These are phyloP conservation scores for Apamea crenata DNA, from an alignment of 2,888 invertebrate species.

Conservation along the genomic window DNA sequence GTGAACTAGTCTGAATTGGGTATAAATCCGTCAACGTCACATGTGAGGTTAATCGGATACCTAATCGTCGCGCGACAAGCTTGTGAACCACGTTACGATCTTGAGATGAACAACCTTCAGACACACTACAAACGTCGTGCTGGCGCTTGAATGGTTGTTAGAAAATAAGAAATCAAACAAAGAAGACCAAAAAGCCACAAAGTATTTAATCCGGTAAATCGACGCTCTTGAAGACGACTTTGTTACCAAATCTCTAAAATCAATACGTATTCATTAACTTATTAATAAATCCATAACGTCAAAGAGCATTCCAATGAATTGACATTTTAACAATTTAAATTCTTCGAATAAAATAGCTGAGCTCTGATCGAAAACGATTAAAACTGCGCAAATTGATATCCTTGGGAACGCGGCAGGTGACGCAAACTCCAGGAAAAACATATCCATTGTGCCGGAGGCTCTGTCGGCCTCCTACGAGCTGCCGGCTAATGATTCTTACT, in stretches of 20 bases:
- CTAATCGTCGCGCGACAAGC: constrained; percentile 40
- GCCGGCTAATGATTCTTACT: constrained; percentile 4
- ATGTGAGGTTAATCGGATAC: constrained; percentile 48
- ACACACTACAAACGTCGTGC: constrained; percentile 20
- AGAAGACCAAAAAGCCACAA: constrained; percentile 1
- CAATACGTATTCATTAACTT: constrained; percentile 11
- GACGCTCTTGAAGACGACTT: background rate
- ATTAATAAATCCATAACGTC: constrained; percentile 13
- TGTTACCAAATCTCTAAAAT: constrained; percentile 2
- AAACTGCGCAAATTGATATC: constrained; percentile 84
- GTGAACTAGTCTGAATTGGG: constrained; percentile 67
- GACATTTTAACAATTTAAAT: constrained; percentile 72
- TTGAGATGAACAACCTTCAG: constrained; percentile 48
- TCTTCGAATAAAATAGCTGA: constrained; percentile 71
- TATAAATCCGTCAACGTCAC: constrained; percentile 49
- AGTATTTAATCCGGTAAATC: background rate
- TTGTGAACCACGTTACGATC: constrained; percentile 49
- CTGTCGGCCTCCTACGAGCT: constrained; percentile 12
- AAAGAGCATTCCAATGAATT: constrained; percentile 47
- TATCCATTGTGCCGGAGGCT: constrained; percentile 64
- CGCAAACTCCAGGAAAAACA: constrained; percentile 68
- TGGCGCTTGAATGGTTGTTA: constrained; percentile 27
- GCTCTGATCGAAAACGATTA: constrained; percentile 80
- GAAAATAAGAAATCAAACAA: constrained; percentile 27
- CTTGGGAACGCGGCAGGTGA: constrained; percentile 84